Base-by-base conservation (phyloP, 2,113 vertebrate genomes). In the Megaceryle maxima region DNA sequence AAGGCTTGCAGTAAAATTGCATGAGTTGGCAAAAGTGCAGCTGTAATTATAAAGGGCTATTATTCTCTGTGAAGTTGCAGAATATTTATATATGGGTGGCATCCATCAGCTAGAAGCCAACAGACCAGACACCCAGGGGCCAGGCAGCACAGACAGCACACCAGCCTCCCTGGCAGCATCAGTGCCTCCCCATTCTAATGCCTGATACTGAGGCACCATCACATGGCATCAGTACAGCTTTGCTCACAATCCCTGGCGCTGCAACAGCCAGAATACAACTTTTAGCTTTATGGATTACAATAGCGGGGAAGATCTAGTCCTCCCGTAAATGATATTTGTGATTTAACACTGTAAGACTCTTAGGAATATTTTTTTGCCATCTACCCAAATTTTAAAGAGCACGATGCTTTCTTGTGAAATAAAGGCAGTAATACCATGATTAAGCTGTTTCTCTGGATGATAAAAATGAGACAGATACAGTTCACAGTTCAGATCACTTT, bases 11-110 rank as follows among this genome's bases (percentile, higher is more conserved):
- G 64, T 44, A 87, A 84, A 91, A 94, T 24, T 66, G 63, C 76
- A 92, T 63, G 75, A 74, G 64, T 48, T 95, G 68, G 87, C 72
- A 88, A n/a, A 83, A 74, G n/a, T 25, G 64, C 68, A 92, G 79
- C 80, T 90, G 66, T 85, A 94, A 76, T 63, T 77, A 77, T 19
- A 73, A 77, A 83, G 28, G 24, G n/a, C 19, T 70, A 53, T 77
- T 88, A 43, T 6, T 84, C 73, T 37, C 70, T n/a, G 13, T 44
- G 60, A 89, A 84, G 46, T 19, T 70, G 46, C 31, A 74, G 67
- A 77, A n/a, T 33, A 60, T 80, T 72, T 76, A 35, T 44, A 22
- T 9, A 83, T 14, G 48, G 51, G 73, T 73, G 39, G 22, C 53
- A 56, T 51, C 79, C 53, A 67, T n/a, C 57, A 82, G 13, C 43